Conservation (phyloP, 2,113 vertebrate species). For the Proteles cristata region DNA sequence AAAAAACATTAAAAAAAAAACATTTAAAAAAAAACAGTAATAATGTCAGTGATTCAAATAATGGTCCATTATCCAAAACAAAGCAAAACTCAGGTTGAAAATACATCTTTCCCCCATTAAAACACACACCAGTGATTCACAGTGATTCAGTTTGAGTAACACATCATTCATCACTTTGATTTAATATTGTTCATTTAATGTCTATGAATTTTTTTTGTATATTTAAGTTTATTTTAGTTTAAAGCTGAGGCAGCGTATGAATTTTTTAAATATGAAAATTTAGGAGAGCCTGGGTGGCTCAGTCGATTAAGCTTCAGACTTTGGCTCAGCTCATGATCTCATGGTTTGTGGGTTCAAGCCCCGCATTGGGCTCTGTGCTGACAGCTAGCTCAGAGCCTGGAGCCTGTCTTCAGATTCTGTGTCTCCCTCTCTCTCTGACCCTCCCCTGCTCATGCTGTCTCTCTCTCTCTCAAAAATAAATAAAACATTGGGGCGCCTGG, state of each 20-base stretch:
- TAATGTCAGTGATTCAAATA: conserved; percentile 31
- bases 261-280: background rate
- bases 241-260: background rate
- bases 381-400: too few species aligned
- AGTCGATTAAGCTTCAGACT: too few species aligned
- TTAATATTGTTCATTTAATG: background rate
- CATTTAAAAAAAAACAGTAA: background rate
- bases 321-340: too few species aligned
- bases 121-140: background rate
- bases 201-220: conserved; percentile 1
- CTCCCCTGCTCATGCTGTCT: too few species aligned
- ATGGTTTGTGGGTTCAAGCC: too few species aligned
- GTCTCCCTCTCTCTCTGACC: too few species aligned
- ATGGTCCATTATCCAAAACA: background rate
- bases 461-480: too few species aligned
- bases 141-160: background rate
- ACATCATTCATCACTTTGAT: background rate
- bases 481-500: too few species aligned
- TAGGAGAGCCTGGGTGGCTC: too few species aligned
- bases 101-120: background rate
- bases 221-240: background rate
- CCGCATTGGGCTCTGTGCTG: too few species aligned
- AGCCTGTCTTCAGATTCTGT: too few species aligned
- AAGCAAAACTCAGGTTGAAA: conserved; percentile 25
- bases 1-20: too few species aligned